Evolutionary conservation across 2,113 vertebrate species (phyloP), one percentile per base, ranked within the genome.

Genomic region (Chloropsis cyanopogon): DNA sequence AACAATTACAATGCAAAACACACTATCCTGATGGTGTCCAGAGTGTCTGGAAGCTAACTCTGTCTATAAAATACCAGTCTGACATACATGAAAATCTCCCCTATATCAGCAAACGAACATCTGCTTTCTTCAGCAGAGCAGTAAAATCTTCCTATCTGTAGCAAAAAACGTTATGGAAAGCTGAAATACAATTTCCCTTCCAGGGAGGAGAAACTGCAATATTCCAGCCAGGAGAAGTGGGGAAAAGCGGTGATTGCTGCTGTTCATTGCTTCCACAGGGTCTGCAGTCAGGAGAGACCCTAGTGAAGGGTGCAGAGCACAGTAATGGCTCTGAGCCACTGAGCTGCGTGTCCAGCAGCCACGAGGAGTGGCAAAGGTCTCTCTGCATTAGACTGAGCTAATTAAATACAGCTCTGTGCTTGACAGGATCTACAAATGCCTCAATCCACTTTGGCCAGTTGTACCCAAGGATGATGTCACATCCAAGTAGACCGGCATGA

Each of bases 321-420:
- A 26, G 60, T 25, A 37, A n/a, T 0, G 0, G 41, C 69, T 33
- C 52, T 6, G 24, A 54, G 42, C 15, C 57, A 47, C 39, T 25
- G 54, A 63, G 46, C 46, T 28, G 14, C 1, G 1, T 2, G 64
- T 21, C 84, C 60, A 83, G 52, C 16, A 64, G 84, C 53, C 50
- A 78, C 0, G 0, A 86, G 37, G n/a, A 47, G 44, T 78, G 72
- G 76, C 76, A 90, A 93, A 95, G 72, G 66, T 83, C 79, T 81
- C 68, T 42, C 59, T 71, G 76, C 79, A 83, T 96, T 83, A 96
- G 75, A 52, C 1, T 90, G 88, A 95, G 73, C 82, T 95, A 60
- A 93, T 96, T 95, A 97, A 93, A 92, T 39, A 83, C 86, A 88
- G 37, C 88, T 61, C 80, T 68, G 11, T 80, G 42, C 68, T 86